Conservation (phyloP, 1,140 invertebrate genomes). For the Holcopasites calliopsidis region DNA sequence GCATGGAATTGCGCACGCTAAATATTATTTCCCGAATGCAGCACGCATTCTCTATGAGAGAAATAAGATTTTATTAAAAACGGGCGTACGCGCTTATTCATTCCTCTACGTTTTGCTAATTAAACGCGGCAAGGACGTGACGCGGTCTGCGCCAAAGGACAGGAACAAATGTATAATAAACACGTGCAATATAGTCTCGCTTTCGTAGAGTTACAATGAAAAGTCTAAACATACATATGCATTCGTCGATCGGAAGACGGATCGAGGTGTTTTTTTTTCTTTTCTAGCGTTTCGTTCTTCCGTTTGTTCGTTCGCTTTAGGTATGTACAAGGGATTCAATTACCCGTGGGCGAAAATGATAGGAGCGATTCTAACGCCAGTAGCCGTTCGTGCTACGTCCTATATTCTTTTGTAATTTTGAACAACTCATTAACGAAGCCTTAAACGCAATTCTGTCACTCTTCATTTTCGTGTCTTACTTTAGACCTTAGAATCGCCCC, state of each 20-base stretch:
- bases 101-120: not conserved
- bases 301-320: slow-evolving; percentile 29
- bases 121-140: not conserved
- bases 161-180: slow-evolving; percentile 10
- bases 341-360: too few relatives aligned
- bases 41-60: slow-evolving; percentile 2
- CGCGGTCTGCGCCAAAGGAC: not conserved
- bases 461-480: too few relatives aligned
- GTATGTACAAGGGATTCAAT: too few relatives aligned
- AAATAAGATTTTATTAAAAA: slow-evolving; percentile 11
- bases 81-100: slow-evolving; percentile 11
- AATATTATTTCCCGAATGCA: not conserved
- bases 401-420: too few relatives aligned
- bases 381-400: too few relatives aligned
- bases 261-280: not conserved
- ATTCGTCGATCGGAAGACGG: slow-evolving; percentile 9
- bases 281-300: slow-evolving; percentile 16
- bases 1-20: not conserved
- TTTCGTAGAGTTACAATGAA: too few relatives aligned
- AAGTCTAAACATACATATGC: not conserved
- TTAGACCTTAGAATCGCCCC: too few relatives aligned
- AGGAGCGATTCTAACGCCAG: too few relatives aligned
- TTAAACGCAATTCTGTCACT: too few relatives aligned
- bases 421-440: too few relatives aligned
- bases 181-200: too few relatives aligned